These are phyloP conservation scores for Aphyosemion australe DNA, from an alignment of 2,113 vertebrate species.

Conservation along the genomic window DNA sequence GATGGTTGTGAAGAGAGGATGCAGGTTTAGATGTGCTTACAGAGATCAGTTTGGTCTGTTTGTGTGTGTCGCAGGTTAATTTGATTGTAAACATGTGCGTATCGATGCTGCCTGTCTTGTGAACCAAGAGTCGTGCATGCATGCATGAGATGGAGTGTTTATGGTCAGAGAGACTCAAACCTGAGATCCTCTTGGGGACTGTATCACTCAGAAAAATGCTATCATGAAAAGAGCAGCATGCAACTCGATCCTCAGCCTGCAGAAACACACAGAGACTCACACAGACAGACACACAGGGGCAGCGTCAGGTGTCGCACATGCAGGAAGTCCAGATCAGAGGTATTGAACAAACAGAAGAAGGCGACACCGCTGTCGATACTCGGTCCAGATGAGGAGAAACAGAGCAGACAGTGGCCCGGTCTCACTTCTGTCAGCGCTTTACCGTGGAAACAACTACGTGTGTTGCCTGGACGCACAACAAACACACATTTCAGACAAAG, in stretches of 20 bases:
- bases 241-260: slow-evolving; percentile 52
- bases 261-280: slow-evolving; percentile 27
- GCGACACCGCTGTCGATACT: slow-evolving; percentile 70
- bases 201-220: slow-evolving; percentile 46
- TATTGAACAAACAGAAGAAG: slow-evolving; percentile 68
- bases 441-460: not conserved
- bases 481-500: not conserved
- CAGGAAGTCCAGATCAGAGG: slow-evolving; percentile 66
- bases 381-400: slow-evolving; percentile 5
- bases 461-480: not conserved
- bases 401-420: slow-evolving; percentile 31
- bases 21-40: not conserved
- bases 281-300: slow-evolving; percentile 3
- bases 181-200: slow-evolving; percentile 54
- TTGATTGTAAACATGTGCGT: slow-evolving; percentile 4
- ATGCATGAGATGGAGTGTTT: slow-evolving; percentile 26
- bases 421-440: slow-evolving; percentile 23
- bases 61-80: slow-evolving; percentile 5
- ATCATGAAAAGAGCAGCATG: slow-evolving; percentile 43
- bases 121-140: not conserved
- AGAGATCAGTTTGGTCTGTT: slow-evolving; percentile 2
- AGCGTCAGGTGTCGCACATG: slow-evolving; percentile 59
- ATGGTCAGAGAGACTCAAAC: slow-evolving; percentile 40
- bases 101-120: not conserved
- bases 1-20: not conserved